These are phyloP conservation scores for Aldabrachelys gigantea DNA, from an alignment of 2,113 vertebrate genomes.

Conservation along the genomic window DNA sequence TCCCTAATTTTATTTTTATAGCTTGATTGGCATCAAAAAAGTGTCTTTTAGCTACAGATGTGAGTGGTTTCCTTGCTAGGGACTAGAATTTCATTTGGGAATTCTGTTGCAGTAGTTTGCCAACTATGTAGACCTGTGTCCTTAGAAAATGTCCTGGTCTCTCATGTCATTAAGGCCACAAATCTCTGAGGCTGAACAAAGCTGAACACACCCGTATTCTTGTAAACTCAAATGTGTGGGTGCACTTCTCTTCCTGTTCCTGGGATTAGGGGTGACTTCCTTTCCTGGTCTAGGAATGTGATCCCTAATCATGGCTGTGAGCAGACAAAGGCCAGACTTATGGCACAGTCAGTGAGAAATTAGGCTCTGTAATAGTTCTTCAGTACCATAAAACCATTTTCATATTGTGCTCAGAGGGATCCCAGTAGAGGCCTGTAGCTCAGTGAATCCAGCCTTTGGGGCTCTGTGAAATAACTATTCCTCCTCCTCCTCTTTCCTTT, in stretches of 20 bases:
- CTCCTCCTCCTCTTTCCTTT: neutral
- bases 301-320: neutral
- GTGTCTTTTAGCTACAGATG: slow-evolving; percentile 7
- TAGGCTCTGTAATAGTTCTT: neutral
- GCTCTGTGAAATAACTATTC: neutral
- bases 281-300: neutral
- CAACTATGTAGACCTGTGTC: slow-evolving; percentile 30
- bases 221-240: neutral
- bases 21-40: neutral
- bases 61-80: slow-evolving; percentile 23
- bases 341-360: neutral
- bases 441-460: neutral
- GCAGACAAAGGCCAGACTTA: neutral
- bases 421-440: neutral
- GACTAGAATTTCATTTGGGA: slow-evolving; percentile 39
- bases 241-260: neutral
- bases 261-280: neutral
- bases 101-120: neutral
- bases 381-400: neutral
- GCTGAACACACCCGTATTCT: neutral
- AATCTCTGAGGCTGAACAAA: neutral
- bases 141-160: slow-evolving; percentile 43
- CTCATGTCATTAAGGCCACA: slow-evolving; percentile 20
- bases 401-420: neutral
- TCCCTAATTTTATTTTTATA: neutral